Evolutionary conservation across 1,140 invertebrate species (phyloP).

Genomic region (Diabrotica undecimpunctata): DNA sequence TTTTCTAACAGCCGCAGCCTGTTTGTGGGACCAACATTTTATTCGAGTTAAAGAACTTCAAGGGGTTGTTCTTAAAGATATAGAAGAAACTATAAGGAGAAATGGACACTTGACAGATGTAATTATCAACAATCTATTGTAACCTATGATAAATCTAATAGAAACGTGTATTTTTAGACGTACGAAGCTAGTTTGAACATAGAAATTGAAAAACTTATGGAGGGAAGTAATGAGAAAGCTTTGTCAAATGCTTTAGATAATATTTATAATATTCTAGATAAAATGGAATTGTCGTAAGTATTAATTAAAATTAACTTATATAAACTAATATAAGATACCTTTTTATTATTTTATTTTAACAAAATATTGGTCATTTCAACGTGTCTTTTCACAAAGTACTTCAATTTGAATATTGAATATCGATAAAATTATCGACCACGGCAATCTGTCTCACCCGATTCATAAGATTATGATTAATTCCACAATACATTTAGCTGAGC

Average conservation of each 20-base stretch:
- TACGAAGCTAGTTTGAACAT: constrained; percentile 27
- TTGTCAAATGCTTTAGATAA: constrained; percentile 20
- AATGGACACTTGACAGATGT: constrained; percentile 8
- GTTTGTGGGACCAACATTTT: constrained; percentile 30
- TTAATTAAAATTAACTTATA: too few species aligned
- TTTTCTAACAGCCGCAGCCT: constrained; percentile 18
- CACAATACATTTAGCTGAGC: too few species aligned
- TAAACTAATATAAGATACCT: too few species aligned
- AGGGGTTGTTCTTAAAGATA: constrained; percentile 23
- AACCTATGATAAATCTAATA: not conserved
- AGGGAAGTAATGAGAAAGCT: constrained; percentile 23
- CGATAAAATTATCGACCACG: too few species aligned
- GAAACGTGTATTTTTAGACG: not conserved
- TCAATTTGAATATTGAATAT: too few species aligned
- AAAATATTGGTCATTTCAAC: too few species aligned
- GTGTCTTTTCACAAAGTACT: too few species aligned
- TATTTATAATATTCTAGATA: constrained; percentile 15
- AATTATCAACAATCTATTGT: not conserved
- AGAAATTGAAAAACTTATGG: constrained; percentile 27
- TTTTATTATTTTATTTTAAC: too few species aligned
- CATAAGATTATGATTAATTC: too few species aligned
- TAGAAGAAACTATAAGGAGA: constrained; percentile 19
- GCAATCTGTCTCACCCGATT: too few species aligned
- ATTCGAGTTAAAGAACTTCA: constrained; percentile 22
- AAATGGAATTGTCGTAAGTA: constrained; percentile 24